Percentiles rank a stretch among this genome's conserved stretches.
Evolutionary conservation across 2,888 invertebrate species (phyloP).

Genomic region (Tortricodes alternella): DNA sequence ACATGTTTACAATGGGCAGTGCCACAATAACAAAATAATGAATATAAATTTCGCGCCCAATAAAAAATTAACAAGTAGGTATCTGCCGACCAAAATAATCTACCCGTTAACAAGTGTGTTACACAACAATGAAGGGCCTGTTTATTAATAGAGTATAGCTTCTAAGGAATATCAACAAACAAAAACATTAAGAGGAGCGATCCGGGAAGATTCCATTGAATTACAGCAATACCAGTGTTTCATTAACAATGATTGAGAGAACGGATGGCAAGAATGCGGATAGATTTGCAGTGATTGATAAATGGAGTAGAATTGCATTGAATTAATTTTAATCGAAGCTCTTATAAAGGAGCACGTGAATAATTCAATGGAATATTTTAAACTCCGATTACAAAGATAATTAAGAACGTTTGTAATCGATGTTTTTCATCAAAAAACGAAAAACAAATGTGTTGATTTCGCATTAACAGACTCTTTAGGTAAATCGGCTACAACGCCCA

Average conservation of each 20-base stretch:
- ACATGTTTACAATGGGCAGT: conserved; percentile 8
- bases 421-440: neutral
- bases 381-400: neutral
- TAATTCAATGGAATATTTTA: conserved; percentile 22
- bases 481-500: conserved; percentile 39
- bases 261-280: conserved; percentile 52
- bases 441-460: conserved; percentile 7
- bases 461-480: conserved; percentile 18
- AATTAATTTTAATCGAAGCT: conserved; percentile 15
- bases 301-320: conserved; percentile 5
- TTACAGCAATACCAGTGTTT: conserved; percentile 9
- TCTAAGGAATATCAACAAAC: conserved; percentile 25
- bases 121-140: conserved; percentile 20
- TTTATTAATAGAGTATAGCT: conserved; percentile 23
- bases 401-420: neutral
- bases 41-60: conserved; percentile 50
- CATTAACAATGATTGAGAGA: conserved; percentile 37
- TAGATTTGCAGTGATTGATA: conserved; percentile 32
- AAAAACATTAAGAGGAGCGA: conserved; percentile 1
- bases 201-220: conserved; percentile 19
- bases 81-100: conserved; percentile 45
- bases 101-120: conserved; percentile 37
- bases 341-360: conserved; percentile 9
- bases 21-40: conserved; percentile 56
- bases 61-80: conserved; percentile 37